Conservation (phyloP, 2,113 vertebrate species). For the Antechinus stuartii region DNA sequence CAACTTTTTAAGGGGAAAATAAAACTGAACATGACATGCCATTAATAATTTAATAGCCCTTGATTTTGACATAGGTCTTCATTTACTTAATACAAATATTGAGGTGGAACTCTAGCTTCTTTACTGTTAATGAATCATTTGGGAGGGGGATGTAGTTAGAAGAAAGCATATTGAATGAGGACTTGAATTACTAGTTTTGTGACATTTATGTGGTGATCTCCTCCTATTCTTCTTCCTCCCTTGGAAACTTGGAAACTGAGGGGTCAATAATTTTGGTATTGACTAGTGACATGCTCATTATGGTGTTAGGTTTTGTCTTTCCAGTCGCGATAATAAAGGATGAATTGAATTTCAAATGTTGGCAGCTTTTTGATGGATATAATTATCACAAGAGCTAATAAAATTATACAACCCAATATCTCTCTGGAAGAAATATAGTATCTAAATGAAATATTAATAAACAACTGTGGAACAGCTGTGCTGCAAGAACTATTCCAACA, state of each 20-base stretch:
- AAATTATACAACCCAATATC: neutral
- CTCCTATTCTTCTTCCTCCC: accelerated
- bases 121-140: neutral
- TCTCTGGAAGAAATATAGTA: neutral
- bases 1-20: slow-evolving; percentile 45
- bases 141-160: neutral
- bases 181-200: accelerated
- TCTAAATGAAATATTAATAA: neutral
- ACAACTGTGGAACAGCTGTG: neutral
- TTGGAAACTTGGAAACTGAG: neutral
- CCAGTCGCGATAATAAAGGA: neutral
- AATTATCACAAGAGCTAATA: neutral
- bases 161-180: neutral
- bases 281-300: neutral
- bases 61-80: slow-evolving; percentile 32
- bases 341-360: neutral
- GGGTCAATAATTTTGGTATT: neutral
- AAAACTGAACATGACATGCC: slow-evolving; percentile 20
- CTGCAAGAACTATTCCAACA: neutral
- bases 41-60: slow-evolving; percentile 52
- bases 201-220: neutral
- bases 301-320: neutral
- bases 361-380: neutral
- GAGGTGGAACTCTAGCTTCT: neutral
- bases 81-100: neutral